Percentiles rank a stretch among this genome's conserved stretches.
Evolutionary conservation across 1,140 invertebrate species (phyloP).

Genomic region (Zaprionus capensis): DNA sequence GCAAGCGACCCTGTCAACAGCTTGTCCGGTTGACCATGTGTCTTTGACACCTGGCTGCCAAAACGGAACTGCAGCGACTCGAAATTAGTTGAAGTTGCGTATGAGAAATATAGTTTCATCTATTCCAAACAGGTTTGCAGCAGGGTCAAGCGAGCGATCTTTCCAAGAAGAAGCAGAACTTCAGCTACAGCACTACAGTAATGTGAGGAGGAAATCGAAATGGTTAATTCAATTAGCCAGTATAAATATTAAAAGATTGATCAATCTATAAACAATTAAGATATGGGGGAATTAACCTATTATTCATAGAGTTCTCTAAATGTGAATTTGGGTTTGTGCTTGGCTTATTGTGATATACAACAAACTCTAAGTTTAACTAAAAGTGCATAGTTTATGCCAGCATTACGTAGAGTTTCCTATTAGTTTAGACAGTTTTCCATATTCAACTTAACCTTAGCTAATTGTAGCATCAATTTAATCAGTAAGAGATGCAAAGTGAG

Average conservation of each 20-base stretch:
- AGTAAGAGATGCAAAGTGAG: too few species aligned
- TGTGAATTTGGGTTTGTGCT: neutral
- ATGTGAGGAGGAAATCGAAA: neutral
- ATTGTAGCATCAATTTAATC: too few species aligned
- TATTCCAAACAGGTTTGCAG: constrained; percentile 1
- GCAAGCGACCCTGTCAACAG: neutral
- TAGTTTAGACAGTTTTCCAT: too few species aligned
- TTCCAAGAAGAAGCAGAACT: neutral
- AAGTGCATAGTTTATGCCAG: too few species aligned
- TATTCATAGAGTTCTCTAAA: neutral
- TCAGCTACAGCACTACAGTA: neutral
- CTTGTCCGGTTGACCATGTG: constrained; percentile 27
- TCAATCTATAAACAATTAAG: too few species aligned
- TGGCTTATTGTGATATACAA: neutral
- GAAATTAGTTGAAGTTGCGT: constrained; percentile 9
- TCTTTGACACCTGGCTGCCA: constrained; percentile 20
- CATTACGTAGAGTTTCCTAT: neutral
- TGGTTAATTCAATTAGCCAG: neutral
- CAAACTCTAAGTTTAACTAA: neutral
- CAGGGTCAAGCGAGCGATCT: constrained; percentile 2
- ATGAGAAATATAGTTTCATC: constrained; percentile 1
- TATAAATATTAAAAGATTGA: too few species aligned
- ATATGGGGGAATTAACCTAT: too few species aligned
- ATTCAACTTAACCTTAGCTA: too few species aligned
- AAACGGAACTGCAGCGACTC: constrained; percentile 18